Conservation (phyloP, 2,113 vertebrate species). For the Mirounga angustirostris region DNA sequence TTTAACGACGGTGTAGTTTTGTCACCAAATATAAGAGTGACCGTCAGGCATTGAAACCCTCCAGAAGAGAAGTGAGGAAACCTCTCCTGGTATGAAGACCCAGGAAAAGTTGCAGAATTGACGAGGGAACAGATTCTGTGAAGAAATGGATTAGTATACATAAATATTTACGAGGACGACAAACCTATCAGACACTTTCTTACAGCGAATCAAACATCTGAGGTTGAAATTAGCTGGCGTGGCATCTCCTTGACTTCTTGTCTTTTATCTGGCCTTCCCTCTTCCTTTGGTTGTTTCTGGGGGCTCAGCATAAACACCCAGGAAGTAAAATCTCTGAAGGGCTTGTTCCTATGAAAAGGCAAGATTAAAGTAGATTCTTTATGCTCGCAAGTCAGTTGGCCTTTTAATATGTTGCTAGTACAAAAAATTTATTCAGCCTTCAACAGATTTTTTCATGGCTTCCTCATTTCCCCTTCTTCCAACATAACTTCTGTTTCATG, state of each 20-base stretch:
- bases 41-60: neutral
- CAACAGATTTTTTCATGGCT: slow-evolving; percentile 55
- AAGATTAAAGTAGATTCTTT: slow-evolving; percentile 63
- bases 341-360: slow-evolving; percentile 46
- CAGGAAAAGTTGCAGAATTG: neutral
- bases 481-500: slow-evolving; percentile 61
- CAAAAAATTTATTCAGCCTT: slow-evolving; percentile 53
- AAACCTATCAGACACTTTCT: neutral
- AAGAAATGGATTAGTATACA: slow-evolving; percentile 23
- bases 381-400: slow-evolving; percentile 47
- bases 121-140: neutral
- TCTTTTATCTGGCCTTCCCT: neutral
- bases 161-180: slow-evolving; percentile 20
- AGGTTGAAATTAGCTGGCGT: neutral
- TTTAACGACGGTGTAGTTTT: slow-evolving; percentile 21
- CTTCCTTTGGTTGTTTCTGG: slow-evolving; percentile 3
- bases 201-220: neutral
- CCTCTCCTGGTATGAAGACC: neutral
- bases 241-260: neutral
- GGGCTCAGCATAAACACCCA: neutral
- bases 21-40: slow-evolving; percentile 6
- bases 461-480: slow-evolving; percentile 54
- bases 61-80: neutral
- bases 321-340: slow-evolving; percentile 21
- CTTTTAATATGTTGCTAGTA: slow-evolving; percentile 66